Percentiles rank a stretch among this genome's conserved stretches.
Evolutionary conservation across 1,140 invertebrate genomes (phyloP).

Genomic region (Propsilocerus akamusi): DNA sequence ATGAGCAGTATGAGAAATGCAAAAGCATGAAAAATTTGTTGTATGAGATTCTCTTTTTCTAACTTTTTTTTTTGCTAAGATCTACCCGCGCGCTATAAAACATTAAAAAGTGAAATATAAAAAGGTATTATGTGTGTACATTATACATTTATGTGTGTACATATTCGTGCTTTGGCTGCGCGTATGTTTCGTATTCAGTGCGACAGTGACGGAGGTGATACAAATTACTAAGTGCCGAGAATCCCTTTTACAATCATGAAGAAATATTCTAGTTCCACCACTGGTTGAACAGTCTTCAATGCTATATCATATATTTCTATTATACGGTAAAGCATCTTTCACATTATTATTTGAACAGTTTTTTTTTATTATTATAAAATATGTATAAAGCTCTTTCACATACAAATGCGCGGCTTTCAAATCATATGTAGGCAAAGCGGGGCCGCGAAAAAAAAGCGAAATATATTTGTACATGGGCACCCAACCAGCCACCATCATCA

Average conservation of each 20-base stretch:
- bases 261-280: no score
- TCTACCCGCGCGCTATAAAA: neutral
- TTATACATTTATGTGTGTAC: neutral
- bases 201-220: neutral
- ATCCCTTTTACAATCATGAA: no score
- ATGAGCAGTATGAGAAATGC: neutral
- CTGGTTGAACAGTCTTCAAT: no score
- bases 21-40: conserved; percentile 1
- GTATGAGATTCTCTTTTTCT: neutral
- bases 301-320: neutral
- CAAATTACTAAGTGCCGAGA: neutral
- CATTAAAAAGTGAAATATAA: conserved; percentile 4
- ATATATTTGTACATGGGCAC: no score
- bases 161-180: neutral
- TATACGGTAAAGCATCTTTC: conserved; percentile 2
- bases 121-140: conserved; percentile 4
- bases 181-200: neutral
- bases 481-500: no score
- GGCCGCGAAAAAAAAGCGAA: no score
- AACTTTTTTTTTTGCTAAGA: neutral
- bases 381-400: neutral
- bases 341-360: conserved; percentile 4
- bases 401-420: neutral
- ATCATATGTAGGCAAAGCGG: neutral
- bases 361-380: conserved; percentile 4